Evolutionary conservation across 2,113 vertebrate species (phyloP).

Genomic region (Vimba vimba): DNA sequence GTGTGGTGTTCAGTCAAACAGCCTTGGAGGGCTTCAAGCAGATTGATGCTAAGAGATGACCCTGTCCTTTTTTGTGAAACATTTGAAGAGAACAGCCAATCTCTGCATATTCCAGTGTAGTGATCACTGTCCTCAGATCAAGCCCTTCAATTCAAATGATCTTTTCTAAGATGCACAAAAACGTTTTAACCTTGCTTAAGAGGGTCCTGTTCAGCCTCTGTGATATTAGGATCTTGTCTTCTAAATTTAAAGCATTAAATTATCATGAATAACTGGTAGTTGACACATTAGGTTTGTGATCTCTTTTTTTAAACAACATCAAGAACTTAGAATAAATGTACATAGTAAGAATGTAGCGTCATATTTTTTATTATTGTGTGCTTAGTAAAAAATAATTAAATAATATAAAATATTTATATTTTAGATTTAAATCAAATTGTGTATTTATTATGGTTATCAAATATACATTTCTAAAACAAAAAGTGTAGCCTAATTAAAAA

Average conservation of each 20-base stretch:
- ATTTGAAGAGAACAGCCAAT: constrained; percentile 28
- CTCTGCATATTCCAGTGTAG: background rate
- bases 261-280: background rate
- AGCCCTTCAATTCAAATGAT: background rate
- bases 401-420: too few species aligned
- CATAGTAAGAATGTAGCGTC: background rate
- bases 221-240: background rate
- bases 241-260: background rate
- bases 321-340: background rate
- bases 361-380: background rate
- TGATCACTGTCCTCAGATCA: background rate
- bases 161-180: background rate
- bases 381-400: too few species aligned
- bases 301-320: too few species aligned
- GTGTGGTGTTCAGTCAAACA: constrained; percentile 1
- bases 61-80: constrained; percentile 20
- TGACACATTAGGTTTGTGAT: too few species aligned
- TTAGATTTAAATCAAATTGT: too few species aligned
- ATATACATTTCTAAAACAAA: too few species aligned
- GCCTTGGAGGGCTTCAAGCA: background rate
- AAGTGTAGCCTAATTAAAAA: too few species aligned
- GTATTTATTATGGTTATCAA: too few species aligned
- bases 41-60: constrained; percentile 18
- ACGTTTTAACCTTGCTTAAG: too few species aligned
- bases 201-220: too few species aligned